Evolutionary conservation across 2,888 invertebrate species (phyloP).

Genomic region (Leistus spinibarbis): DNA sequence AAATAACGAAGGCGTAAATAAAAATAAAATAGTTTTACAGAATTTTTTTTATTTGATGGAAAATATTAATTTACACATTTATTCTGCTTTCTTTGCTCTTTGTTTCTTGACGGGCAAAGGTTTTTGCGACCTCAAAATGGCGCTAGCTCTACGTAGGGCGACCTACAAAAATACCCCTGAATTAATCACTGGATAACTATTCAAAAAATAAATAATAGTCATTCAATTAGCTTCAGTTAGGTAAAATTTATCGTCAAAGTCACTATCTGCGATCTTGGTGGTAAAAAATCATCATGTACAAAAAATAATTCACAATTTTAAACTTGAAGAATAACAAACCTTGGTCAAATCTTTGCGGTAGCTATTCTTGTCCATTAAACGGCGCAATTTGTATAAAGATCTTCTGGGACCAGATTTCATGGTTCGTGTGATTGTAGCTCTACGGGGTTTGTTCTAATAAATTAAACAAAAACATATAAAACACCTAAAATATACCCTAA

Average conservation of each 20-base stretch:
- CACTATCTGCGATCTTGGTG: constrained; percentile 60
- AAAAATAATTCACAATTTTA: constrained; percentile 26
- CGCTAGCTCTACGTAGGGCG: constrained; percentile 91
- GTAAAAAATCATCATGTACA: constrained; percentile 44
- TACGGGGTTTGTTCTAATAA: constrained; percentile 74
- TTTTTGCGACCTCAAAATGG: constrained; percentile 90
- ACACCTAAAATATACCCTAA: neutral
- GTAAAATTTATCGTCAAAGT: constrained; percentile 44
- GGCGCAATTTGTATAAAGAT: constrained; percentile 84
- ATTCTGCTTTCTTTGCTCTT: constrained; percentile 81
- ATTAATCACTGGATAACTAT: constrained; percentile 12
- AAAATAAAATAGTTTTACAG: constrained; percentile 40
- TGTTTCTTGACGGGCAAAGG: constrained; percentile 82
- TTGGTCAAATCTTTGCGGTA: constrained; percentile 89
- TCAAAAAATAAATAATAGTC: neutral
- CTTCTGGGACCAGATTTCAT: constrained; percentile 90
- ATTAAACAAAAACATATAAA: neutral
- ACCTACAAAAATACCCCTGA: constrained; percentile 60
- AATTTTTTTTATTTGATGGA: constrained; percentile 41
- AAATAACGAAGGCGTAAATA: constrained; percentile 49
- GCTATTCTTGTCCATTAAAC: constrained; percentile 76
- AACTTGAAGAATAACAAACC: constrained; percentile 56
- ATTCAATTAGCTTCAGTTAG: constrained; percentile 11
- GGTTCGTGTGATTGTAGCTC: constrained; percentile 74
- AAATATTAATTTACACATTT: constrained; percentile 54